Evolutionary conservation across 2,797 vertebrate species (phyloP).

Genomic region (Hyperoplus lanceolatus): DNA sequence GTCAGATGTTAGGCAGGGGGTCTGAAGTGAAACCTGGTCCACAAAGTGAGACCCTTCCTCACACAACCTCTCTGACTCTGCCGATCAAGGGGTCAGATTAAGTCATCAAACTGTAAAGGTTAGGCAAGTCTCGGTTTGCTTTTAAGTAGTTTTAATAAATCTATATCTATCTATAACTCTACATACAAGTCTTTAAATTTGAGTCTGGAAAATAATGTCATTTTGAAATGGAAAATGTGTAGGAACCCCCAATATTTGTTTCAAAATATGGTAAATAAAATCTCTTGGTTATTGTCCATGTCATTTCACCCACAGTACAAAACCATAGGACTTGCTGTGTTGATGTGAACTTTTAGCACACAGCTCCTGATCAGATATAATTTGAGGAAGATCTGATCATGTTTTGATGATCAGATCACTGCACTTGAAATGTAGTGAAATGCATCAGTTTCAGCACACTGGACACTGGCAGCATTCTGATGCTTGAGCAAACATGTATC

Average conservation of each 20-base stretch:
- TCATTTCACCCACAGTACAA: not conserved
- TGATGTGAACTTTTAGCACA: not conserved
- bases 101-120: conserved; percentile 5
- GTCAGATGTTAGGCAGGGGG: conserved; percentile 63
- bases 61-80: conserved; percentile 22
- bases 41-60: conserved; percentile 42
- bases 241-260: not conserved
- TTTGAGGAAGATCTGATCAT: not conserved
- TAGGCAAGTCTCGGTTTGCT: not conserved
- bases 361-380: not conserved
- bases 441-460: conserved; percentile 31
- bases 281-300: not conserved
- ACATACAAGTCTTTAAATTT: no score
- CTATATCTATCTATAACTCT: no score
- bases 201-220: no score
- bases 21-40: conserved; percentile 30
- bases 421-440: conserved; percentile 32
- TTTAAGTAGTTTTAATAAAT: not conserved
- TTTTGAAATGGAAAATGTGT: no score
- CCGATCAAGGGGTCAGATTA: conserved; percentile 12
- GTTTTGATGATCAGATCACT: conserved; percentile 17
- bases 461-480: conserved; percentile 45
- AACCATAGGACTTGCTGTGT: not conserved
- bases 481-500: conserved; percentile 40
- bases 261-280: not conserved